Evolutionary conservation across 2,113 vertebrate genomes (phyloP).

Genomic region (Myotis brandtii): DNA sequence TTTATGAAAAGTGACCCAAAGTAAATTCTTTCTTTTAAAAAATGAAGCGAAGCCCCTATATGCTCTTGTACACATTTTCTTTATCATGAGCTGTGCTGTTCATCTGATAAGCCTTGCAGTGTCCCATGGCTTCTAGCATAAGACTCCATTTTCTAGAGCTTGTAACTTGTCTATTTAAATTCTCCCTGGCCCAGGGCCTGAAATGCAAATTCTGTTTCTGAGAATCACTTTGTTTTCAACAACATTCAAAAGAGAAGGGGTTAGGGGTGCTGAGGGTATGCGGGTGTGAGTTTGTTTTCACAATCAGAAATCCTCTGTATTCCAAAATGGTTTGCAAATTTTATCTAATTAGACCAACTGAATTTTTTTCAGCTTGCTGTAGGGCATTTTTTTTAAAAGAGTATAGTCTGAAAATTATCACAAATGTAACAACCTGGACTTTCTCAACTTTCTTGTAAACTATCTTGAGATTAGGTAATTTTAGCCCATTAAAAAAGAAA

Average conservation of each 20-base stretch:
- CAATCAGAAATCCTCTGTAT: constrained; percentile 59
- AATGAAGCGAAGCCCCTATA: constrained; percentile 35
- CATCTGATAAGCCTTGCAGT: constrained; percentile 73
- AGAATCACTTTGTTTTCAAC: constrained; percentile 78
- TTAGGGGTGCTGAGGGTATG: background rate
- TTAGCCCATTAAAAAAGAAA: constrained; percentile 28
- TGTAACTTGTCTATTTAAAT: constrained; percentile 84
- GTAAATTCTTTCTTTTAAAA: constrained; percentile 59
- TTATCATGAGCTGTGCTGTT: constrained; percentile 62
- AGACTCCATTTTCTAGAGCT: constrained; percentile 82
- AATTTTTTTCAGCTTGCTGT: background rate
- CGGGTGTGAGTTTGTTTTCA: constrained; percentile 62
- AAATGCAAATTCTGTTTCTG: constrained; percentile 86
- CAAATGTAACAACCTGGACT: background rate
- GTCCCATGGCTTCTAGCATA: constrained; percentile 76
- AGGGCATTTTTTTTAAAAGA: background rate
- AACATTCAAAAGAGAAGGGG: constrained; percentile 57
- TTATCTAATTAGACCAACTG: constrained; percentile 34
- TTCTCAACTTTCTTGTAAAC: background rate
- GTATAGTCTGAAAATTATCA: constrained; percentile 1
- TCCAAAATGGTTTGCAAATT: constrained; percentile 57
- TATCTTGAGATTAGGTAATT: constrained; percentile 15
- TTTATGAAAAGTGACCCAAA: constrained; percentile 47
- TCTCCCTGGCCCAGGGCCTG: constrained; percentile 82
- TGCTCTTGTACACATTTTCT: constrained; percentile 8